Percentiles rank a stretch among this genome's conserved stretches.
These are phyloP conservation scores for Euleptes europaea DNA, from an alignment of 2,113 vertebrate genomes.

Conservation along the genomic window DNA sequence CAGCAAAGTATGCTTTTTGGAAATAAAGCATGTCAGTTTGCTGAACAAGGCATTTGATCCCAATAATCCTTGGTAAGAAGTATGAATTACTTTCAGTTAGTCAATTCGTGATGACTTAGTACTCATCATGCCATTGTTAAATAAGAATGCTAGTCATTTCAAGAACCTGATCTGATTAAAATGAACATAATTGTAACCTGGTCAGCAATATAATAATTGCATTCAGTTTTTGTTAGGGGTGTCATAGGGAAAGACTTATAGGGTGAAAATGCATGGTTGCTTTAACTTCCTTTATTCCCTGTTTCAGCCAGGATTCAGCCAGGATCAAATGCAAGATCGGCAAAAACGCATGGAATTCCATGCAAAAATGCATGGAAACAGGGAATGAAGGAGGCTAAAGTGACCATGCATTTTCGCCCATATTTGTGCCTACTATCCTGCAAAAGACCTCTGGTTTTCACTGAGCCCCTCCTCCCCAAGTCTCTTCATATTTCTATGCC, in stretches of 20 bases:
- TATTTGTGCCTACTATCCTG: not conserved
- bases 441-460: not conserved
- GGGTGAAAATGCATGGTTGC: too few species aligned
- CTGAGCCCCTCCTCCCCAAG: not conserved
- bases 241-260: not conserved
- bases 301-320: too few species aligned
- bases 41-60: not conserved
- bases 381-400: too few species aligned
- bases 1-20: not conserved
- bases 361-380: too few species aligned
- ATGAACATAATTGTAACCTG: not conserved
- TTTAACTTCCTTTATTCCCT: too few species aligned
- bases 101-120: too few species aligned
- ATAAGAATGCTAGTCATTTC: not conserved
- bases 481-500: not conserved
- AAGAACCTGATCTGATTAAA: not conserved
- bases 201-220: not conserved
- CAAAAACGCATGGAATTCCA: too few species aligned
- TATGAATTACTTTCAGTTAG: not conserved
- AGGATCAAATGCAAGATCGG: too few species aligned
- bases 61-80: not conserved
- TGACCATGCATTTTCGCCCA: too few species aligned
- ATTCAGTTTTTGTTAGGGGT: not conserved
- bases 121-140: too few species aligned
- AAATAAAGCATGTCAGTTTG: not conserved